Base-by-base conservation (phyloP, 2,113 vertebrate species). In the Heterotilapia buettikoferi region DNA sequence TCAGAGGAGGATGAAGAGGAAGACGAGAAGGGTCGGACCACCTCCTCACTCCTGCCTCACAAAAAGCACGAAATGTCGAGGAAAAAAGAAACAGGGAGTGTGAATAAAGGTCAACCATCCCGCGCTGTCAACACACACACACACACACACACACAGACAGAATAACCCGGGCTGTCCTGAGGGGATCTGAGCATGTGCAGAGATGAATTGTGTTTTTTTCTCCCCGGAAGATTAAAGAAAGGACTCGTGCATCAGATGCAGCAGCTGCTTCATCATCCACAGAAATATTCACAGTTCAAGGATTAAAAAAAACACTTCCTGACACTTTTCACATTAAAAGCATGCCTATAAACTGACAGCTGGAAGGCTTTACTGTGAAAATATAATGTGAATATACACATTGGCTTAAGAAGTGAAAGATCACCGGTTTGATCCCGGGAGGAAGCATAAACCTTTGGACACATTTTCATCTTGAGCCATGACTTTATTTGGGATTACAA, bases 1-100 rank as follows among this genome's bases (percentile, higher is more conserved):
- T 94, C 89, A 89, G 87, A 92, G 91, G 87, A 90, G 56, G 88
- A 92, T 63, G 89, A 94, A 80, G 87, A 92, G 53, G 87, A 73
- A 83, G 90, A 92, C 73, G 13, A 92, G 76, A 84, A 90, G 84
- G 84, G 56, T 68, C 53, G 18, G 85, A 89, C 85, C 91, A 82
- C 95, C 89, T 93, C 85, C 79, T 80, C 90, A 80, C 90, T 78
- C 31, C 43, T 45, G 78, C 47, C 71, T 68, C 13, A 21, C 33
- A 54, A 76, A 59, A 78, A 16, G 10, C 71, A 50, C 0, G 1
- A 78, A 78, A 50, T 78, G 43, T 78, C 43, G 43, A 78, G 43
- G 26, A 78, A 50, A 50, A 50, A 78, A 78, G 43, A 78, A 78
- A 78, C 43, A 31, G 71, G 43, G 71, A 83, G 81, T 82, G 87